Evolutionary conservation across 35 echinoderm and acorn worm genomes (phyloP), one percentile per base, ranked within the genome.

Genomic region (Apostichopus californicus): DNA sequence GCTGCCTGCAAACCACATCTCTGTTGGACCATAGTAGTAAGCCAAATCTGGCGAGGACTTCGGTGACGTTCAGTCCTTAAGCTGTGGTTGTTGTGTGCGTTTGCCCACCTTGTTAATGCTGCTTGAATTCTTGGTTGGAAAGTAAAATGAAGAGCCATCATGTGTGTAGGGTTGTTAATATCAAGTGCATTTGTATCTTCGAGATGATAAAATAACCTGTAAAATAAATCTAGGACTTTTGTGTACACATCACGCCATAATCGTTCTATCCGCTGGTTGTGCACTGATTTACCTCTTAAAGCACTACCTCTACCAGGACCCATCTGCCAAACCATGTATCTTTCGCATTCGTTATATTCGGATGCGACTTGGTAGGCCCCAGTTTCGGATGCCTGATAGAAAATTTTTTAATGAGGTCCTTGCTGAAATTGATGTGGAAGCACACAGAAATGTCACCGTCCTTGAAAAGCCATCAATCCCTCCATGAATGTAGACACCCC

Each of bases 241-340:
- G 77, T 89, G 9, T n/a, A 90, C 71, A 66, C 57, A 60, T 94
- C 93, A 12, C 72, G 18, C 93, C 93, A 82, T 56, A 70, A 46
- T 61, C 87, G 46, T 71, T 89, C 93, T 10, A 89, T 82, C 60
- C 77, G 80, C 56, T 89, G 93, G 57, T 90, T 94, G 77, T 94
- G 86, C 18, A 59, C 57, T 11, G 68, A 78, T 25, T 72, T 81
- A 8, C 93, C 87, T 17, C 83, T 54, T 46, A 87, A 56, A 64
- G 78, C 86, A 94, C 78, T 70, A 3, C 93, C 80, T 91, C 88
- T 75, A 5, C 18, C 81, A 66, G 64, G 65, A 17, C 93, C 87
- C 83, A n/a, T 65, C 6, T 86, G 57, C 28, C 83, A 57, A 56
- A 57, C 87, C 89, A 94, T 94, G 57, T 84, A 94, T 17, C 57